A percentile compares a stretch with the other conserved stretches of the same genome.
These are phyloP conservation scores for Australoheros scitulus DNA, from an alignment of 2,113 vertebrate genomes.

Conservation along the genomic window DNA sequence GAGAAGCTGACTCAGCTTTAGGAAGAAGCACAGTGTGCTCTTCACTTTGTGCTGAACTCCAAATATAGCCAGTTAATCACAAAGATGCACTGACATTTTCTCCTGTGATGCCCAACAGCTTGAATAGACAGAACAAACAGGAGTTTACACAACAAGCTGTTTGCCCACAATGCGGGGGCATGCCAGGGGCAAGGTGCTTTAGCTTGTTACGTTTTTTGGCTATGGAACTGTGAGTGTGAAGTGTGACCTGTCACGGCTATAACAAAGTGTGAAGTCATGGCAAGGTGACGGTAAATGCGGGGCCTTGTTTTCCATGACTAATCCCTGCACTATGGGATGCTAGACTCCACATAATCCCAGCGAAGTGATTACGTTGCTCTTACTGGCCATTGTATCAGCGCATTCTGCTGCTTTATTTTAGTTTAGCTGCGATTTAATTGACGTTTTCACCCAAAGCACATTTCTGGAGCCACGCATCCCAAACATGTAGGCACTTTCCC, in stretches of 20 bases:
- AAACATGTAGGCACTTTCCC: slow-evolving; percentile 7
- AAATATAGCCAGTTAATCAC: slow-evolving; percentile 31
- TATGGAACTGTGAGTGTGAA: slow-evolving; percentile 11
- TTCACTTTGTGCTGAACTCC: slow-evolving; percentile 25
- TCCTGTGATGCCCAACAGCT: slow-evolving; percentile 11
- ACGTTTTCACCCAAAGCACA: slow-evolving; percentile 21
- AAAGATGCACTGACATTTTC: slow-evolving; percentile 34
- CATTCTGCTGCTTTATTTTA: slow-evolving; percentile 26
- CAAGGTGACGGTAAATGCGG: slow-evolving; percentile 29
- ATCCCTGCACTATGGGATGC: slow-evolving; percentile 29
- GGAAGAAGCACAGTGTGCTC: slow-evolving; percentile 2
- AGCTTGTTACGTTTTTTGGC: slow-evolving; percentile 13
- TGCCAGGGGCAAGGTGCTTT: slow-evolving; percentile 39
- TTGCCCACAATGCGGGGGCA: slow-evolving; percentile 40
- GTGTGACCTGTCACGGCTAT: slow-evolving; percentile 44
- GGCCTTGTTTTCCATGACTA: slow-evolving; percentile 35
- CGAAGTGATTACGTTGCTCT: slow-evolving; percentile 13
- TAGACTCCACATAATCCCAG: slow-evolving; percentile 27
- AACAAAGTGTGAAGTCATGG: slow-evolving; percentile 56
- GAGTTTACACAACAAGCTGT: slow-evolving; percentile 50
- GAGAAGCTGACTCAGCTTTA: slow-evolving; percentile 51
- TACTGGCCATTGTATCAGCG: slow-evolving; percentile 21
- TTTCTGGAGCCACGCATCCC: slow-evolving; percentile 14
- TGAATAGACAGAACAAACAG: slow-evolving; percentile 47
- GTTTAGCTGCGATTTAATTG: slow-evolving; percentile 36